These are phyloP conservation scores for Epizoanthus stellaris DNA, from an alignment of 92 coral and sea anemone species.

Conservation along the genomic window DNA sequence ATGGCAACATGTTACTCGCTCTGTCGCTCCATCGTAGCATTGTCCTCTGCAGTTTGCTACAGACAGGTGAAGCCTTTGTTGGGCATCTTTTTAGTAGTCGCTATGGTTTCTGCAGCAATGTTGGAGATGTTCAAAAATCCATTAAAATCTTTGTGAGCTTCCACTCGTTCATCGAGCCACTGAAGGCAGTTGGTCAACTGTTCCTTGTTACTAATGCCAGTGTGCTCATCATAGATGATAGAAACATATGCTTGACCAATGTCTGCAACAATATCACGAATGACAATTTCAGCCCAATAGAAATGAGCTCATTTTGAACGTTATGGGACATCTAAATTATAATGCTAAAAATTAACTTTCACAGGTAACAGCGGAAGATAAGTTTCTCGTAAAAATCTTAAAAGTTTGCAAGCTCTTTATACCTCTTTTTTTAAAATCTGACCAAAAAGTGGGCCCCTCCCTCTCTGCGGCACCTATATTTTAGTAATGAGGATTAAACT, in stretches of 20 bases:
- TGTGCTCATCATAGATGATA: constrained; percentile 67
- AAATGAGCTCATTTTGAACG: constrained; percentile 40
- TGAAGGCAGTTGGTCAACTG: constrained; percentile 68
- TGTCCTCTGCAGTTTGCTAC: constrained; percentile 54
- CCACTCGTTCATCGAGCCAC: constrained; percentile 52
- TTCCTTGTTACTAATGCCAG: constrained; percentile 66
- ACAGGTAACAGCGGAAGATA: no score
- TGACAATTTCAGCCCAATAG: constrained; percentile 33
- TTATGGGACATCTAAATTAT: constrained; percentile 1
- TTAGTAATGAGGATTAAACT: no score
- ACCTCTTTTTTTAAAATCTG: no score
- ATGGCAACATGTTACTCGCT: background rate
- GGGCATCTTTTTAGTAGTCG: constrained; percentile 43
- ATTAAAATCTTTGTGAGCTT: constrained; percentile 28
- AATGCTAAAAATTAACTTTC: no score
- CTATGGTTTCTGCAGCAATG: constrained; percentile 58
- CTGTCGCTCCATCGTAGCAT: constrained; percentile 60
- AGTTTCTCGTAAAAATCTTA: no score
- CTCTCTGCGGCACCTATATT: no score
- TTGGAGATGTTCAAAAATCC: constrained; percentile 50
- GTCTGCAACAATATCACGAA: constrained; percentile 29
- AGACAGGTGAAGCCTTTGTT: constrained; percentile 46
- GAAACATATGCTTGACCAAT: constrained; percentile 56
- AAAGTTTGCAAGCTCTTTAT: no score
- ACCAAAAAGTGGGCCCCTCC: no score